These are phyloP conservation scores for Pogonophryne albipinna DNA, from an alignment of 2,797 vertebrate species.

Conservation along the genomic window DNA sequence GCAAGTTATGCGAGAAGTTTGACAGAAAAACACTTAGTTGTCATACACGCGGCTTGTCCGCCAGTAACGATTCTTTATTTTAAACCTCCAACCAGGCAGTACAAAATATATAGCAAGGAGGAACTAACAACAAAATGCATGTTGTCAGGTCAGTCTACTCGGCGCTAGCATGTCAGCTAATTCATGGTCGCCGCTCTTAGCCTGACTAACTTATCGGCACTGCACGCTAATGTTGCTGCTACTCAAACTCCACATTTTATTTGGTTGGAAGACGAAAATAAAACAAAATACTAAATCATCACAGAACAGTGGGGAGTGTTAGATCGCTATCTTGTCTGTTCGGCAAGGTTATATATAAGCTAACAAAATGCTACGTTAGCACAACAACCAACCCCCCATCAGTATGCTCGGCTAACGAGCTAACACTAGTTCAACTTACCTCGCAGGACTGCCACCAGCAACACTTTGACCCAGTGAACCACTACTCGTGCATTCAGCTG, in stretches of 20 bases:
- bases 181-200: slow-evolving; percentile 65
- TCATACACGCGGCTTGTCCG: neutral
- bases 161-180: slow-evolving; percentile 73
- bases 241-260: neutral
- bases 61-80: too few relatives aligned
- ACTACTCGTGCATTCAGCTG: slow-evolving; percentile 37
- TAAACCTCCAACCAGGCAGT: neutral
- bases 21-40: neutral
- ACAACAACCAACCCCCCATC: slow-evolving; percentile 77
- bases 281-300: neutral
- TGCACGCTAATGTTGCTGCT: slow-evolving; percentile 23
- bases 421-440: slow-evolving; percentile 82
- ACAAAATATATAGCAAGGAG: neutral
- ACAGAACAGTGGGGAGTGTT: neutral
- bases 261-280: neutral
- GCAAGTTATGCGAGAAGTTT: slow-evolving; percentile 54
- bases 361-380: slow-evolving; percentile 70
- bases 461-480: slow-evolving; percentile 52
- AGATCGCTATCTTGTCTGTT: neutral
- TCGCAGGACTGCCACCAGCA: slow-evolving; percentile 76
- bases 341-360: slow-evolving; percentile 74
- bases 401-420: slow-evolving; percentile 70
- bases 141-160: slow-evolving; percentile 44
- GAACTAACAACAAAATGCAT: slow-evolving; percentile 24
- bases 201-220: slow-evolving; percentile 51